Evolutionary conservation across 2,888 invertebrate species (phyloP), one percentile per base, ranked within the genome.

Genomic region (Drosophila fulvimacula): DNA sequence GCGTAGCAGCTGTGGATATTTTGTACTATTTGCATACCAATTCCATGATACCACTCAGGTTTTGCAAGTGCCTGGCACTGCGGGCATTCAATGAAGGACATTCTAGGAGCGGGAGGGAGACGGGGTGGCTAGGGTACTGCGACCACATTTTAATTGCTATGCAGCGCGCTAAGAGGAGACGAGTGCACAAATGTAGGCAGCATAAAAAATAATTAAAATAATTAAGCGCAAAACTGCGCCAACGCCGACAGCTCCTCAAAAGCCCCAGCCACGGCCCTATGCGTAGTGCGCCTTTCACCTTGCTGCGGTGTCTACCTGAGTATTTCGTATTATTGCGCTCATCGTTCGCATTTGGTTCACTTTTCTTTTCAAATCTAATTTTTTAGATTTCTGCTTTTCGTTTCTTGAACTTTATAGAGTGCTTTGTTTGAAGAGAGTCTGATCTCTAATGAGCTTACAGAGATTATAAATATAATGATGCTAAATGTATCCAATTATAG

Each of bases 141-240:
- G 48, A 44, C 63, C 59, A 56, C 76, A 81, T 87, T 84, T 84
- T 87, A 84, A 87, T 84, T 84, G 82, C 87, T 76, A 81, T 79
- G 81, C 76, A 53, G 69, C 46, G 19, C 46, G 13, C 42, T 39
- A 15, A 32, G 38, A 61, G 58, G 46, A 38, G 59, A 24, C 46
- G 63, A 75, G 60, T 62, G 76, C 67, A 69, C 49, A 67, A 69
- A 59, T 66, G 71, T 81, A 66, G 79, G 81, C 79, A 79, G 77
- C 68, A 81, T 73, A 86, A 68, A 77, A 79, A 83, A 86, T 84
- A 87, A 87, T 87, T 86, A 86, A 83, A 87, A 83, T 86, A 83
- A 83, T 83, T 83, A 87, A 83, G 84, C 73, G 53, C 64, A 78
- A 80, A 86, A 86, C 81, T 83, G 86, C 79, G 83, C 66, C 68